A percentile compares a stretch with the other conserved stretches of the same genome.
These are phyloP conservation scores for Amphipyra tragopoginis DNA, from an alignment of 2,888 invertebrate genomes.

Conservation along the genomic window DNA sequence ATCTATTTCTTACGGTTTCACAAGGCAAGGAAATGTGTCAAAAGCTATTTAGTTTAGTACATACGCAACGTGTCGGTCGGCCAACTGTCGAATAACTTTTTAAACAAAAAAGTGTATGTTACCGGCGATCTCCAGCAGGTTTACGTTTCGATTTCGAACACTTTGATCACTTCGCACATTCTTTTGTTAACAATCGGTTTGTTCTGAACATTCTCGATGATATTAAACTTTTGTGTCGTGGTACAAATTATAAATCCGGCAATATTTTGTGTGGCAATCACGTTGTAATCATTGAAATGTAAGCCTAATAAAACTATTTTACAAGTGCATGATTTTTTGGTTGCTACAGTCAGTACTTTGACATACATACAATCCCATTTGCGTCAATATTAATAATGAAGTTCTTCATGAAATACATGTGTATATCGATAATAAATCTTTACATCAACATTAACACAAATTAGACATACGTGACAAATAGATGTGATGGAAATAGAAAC, in stretches of 20 bases:
- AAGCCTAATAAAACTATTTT: background rate
- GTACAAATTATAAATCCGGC: slow-evolving; percentile 22
- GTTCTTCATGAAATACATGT: slow-evolving; percentile 21
- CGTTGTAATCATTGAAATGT: background rate
- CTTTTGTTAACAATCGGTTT: slow-evolving; percentile 48
- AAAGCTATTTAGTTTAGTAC: slow-evolving; percentile 35
- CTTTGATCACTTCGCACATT: slow-evolving; percentile 60
- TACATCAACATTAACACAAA: slow-evolving; percentile 84
- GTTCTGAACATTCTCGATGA: slow-evolving; percentile 35
- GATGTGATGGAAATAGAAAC: slow-evolving; percentile 81
- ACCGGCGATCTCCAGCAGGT: slow-evolving; percentile 40
- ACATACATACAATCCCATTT: background rate
- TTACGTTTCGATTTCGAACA: slow-evolving; percentile 43
- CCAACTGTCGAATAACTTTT: slow-evolving; percentile 52
- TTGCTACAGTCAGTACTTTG: background rate
- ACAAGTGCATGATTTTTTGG: background rate
- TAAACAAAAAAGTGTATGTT: slow-evolving; percentile 49
- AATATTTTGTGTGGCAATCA: slow-evolving; percentile 1
- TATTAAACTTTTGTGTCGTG: slow-evolving; percentile 39
- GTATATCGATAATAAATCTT: slow-evolving; percentile 78
- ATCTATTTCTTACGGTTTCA: slow-evolving; percentile 5
- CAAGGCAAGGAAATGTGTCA: slow-evolving; percentile 26
- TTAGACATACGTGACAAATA: slow-evolving; percentile 87
- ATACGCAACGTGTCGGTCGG: slow-evolving; percentile 43
- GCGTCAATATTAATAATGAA: slow-evolving; percentile 28